phyloP scores from a whole-genome alignment of 2,797 vertebrate genomes.

The Lutjanus argentimaculatus region DNA sequence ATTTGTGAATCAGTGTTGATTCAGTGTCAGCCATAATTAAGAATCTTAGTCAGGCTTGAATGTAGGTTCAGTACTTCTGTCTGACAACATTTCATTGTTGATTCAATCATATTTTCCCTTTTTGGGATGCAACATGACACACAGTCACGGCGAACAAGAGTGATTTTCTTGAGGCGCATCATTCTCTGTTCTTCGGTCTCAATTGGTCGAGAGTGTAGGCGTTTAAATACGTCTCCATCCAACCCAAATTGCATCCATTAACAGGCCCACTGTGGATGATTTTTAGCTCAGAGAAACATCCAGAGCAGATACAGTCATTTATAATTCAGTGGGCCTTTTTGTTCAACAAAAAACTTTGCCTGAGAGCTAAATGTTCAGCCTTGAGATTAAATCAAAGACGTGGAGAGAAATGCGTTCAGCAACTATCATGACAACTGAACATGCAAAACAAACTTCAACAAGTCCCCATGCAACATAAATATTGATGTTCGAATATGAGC shows the following conservation, averaged over 20 bases:
- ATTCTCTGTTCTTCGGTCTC: slow-evolving; percentile 48
- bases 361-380: slow-evolving; percentile 37
- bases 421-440: slow-evolving; percentile 15
- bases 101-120: not conserved
- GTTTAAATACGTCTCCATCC: slow-evolving; percentile 57
- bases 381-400: slow-evolving; percentile 36
- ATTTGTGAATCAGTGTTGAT: not conserved
- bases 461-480: slow-evolving; percentile 20
- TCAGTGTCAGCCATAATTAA: not conserved
- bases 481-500: slow-evolving; percentile 25
- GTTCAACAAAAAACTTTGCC: not conserved
- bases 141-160: not conserved
- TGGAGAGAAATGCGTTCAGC: not conserved
- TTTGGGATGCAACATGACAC: slow-evolving; percentile 9
- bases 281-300: slow-evolving; percentile 31
- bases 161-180: slow-evolving; percentile 21
- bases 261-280: slow-evolving; percentile 34
- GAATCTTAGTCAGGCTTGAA: not conserved
- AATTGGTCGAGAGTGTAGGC: slow-evolving; percentile 34
- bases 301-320: slow-evolving; percentile 39
- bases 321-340: slow-evolving; percentile 51
- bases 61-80: not conserved
- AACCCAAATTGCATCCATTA: slow-evolving; percentile 55
- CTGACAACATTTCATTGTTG: not conserved
- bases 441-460: not conserved